Evolutionary conservation across 2,113 vertebrate species (phyloP), one percentile per base, ranked within the genome.

Genomic region (Gymnocephalus cernua): DNA sequence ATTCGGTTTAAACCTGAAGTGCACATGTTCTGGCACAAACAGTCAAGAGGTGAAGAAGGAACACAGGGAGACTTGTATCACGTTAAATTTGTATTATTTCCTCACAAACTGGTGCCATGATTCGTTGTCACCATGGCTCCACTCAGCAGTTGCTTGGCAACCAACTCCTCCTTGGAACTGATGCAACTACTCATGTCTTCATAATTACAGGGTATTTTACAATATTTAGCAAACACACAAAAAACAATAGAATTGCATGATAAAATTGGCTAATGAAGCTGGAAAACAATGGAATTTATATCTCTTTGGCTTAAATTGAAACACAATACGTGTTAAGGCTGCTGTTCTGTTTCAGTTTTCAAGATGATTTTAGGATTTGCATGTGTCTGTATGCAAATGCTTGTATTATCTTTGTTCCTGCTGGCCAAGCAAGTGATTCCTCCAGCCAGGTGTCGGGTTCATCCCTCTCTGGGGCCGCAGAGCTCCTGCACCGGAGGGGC

Each of bases 101-200:
- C 77, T 88, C 71, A 77, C 84, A 86, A 85, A 89, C 67, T 78
- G 80, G 63, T 82, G 66, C 78, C 65, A 70, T 29, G 48, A 75
- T 88, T 90, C 89, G 86, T 91, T 92, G 93, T 94, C 93, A 80
- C 93, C 88, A 91, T 91, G 79, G 82, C 85, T 90, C 91, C 84
- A 79, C 79, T 94, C 88, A 91, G 85, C 91, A 94, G 94, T 95
- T 94, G 92, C 94, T 91, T 95, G 91, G 94, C 94, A 95, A 95
- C 94, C 90, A 85, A 84, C 85, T 92, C 91, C 90, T 91, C 91
- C 89, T 87, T 89, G 83, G 87, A 89, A 80, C 83, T 80, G 79
- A 90, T 90, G 87, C 86, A 90, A 89, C 73, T 83, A 89, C 88
- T 91, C 81, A 76, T 84, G 83, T 88, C 88, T 90, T 84, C 32